phyloP scores from a whole-genome alignment of 2,888 invertebrate genomes.

The Pristionchus entomophagus region DNA sequence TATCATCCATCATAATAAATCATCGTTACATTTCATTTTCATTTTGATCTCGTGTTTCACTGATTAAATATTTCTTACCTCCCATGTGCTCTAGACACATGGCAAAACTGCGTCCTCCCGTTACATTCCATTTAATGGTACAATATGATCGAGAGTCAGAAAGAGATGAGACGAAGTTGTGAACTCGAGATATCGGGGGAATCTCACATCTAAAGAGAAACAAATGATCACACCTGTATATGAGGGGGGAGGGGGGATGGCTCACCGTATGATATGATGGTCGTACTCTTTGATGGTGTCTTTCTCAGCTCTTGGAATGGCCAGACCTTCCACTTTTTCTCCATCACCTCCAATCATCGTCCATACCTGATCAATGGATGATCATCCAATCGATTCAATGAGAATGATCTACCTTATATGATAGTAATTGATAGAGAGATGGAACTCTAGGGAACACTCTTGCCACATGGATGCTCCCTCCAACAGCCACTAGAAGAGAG shows the following conservation, averaged over 20 bases:
- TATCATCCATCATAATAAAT: no score
- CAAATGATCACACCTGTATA: no score
- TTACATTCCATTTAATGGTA: slow-evolving; percentile 84
- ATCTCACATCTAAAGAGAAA: slow-evolving; percentile 89
- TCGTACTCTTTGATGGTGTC: slow-evolving; percentile 62
- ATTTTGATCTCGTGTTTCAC: no score
- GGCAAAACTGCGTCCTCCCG: slow-evolving; percentile 77
- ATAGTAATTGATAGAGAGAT: slow-evolving; percentile 26
- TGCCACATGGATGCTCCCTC: slow-evolving; percentile 83
- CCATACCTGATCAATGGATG: slow-evolving; percentile 59
- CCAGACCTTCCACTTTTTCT: slow-evolving; percentile 83
- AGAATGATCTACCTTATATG: slow-evolving; percentile 25
- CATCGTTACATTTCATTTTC: no score
- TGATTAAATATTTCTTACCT: slow-evolving; percentile 76
- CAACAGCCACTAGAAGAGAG: slow-evolving; percentile 93
- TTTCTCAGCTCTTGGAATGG: slow-evolving; percentile 85
- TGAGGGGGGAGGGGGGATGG: no score
- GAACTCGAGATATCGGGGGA: slow-evolving; percentile 88
- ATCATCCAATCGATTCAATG: background rate
- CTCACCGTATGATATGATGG: slow-evolving; percentile 90
- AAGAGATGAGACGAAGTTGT: slow-evolving; percentile 93
- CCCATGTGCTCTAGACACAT: slow-evolving; percentile 92
- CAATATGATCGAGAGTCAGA: slow-evolving; percentile 93
- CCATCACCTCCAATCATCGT: slow-evolving; percentile 60
- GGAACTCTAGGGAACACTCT: slow-evolving; percentile 78